These are phyloP conservation scores for Macrosteles quadrilineatus DNA, from an alignment of 1,140 invertebrate genomes.

Conservation along the genomic window DNA sequence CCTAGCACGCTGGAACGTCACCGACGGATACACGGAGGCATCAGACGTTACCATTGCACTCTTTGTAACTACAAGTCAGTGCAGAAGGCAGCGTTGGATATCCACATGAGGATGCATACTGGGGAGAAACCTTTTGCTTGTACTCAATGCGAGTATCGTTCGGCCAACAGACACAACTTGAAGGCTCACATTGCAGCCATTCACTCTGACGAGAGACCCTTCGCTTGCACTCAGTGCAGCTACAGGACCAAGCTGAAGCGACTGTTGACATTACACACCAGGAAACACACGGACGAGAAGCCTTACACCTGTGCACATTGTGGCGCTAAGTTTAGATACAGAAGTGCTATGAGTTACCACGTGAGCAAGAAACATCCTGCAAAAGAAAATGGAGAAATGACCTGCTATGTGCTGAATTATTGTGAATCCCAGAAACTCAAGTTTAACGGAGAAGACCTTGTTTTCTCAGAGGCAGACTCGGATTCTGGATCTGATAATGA, in stretches of 20 bases:
- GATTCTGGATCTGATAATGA: background rate
- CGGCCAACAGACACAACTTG: conserved; percentile 85
- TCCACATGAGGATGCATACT: conserved; percentile 88
- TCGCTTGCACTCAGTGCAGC: conserved; percentile 86
- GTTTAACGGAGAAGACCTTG: background rate
- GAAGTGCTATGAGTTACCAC: background rate
- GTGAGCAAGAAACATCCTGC: background rate
- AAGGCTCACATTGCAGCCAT: conserved; percentile 90
- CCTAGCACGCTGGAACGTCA: conserved; percentile 58
- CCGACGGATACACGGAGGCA: conserved; percentile 91
- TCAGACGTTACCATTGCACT: conserved; percentile 93
- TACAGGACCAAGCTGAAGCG: conserved; percentile 93
- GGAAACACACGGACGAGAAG: conserved; percentile 78
- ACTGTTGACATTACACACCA: conserved; percentile 72
- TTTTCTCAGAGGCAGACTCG: background rate
- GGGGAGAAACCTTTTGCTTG: conserved; percentile 80
- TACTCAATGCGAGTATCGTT: conserved; percentile 74
- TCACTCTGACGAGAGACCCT: conserved; percentile 91
- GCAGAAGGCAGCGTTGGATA: conserved; percentile 88
- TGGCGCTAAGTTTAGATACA: conserved; percentile 14
- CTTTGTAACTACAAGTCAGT: conserved; percentile 93
- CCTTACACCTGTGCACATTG: conserved; percentile 39
- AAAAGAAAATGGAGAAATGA: background rate
- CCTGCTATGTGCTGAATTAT: background rate
- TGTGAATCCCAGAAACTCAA: background rate